Evolutionary conservation across 2,888 invertebrate genomes (phyloP), one percentile per base, ranked within the genome.

Genomic region (Linnaemya tessellans): DNA sequence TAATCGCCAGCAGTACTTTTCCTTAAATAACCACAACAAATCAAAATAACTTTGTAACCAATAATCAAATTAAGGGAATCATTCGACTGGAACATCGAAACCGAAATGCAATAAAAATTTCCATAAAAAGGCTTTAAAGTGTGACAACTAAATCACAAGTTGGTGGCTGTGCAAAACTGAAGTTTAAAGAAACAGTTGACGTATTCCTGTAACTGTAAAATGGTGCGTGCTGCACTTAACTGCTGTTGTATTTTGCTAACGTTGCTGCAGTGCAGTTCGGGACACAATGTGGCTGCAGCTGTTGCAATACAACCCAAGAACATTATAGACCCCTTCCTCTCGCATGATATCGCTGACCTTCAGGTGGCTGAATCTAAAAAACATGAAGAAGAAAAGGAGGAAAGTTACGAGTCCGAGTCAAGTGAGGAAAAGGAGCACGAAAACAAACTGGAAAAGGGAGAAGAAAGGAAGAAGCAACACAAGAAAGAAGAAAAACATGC

Each of bases 381-480:
- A 86, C 89, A 91, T 65, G 89, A 90, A 64, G 86, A 89, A n/a
- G 86, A 88, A 38, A 88, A 88, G 13, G 89, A 88, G 46, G 91
- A 92, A 84, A 90, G 90, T 46, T 91, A 89, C 77, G 92, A 93
- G 62, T 94, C 94, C 88, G 96, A 96, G 11, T 95, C 95, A 1
- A 95, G 95, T 0, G 94, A 94, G 86, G 95, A 95, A 87, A 94
- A 95, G 85, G 94, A 95, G 86, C 93, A 94, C 0, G 94, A 95
- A 85, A 95, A 96, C 87, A 94, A 95, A 88, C 92, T 94, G 80
- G 94, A 94, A 41, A 94, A 96, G 86, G 96, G 95, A 0, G 95
- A 95, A 85, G 95, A 96, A 89, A 95, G 95, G 0, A 95, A 95
- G 87, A 96, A 96, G 86, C 95, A 95, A 0, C 95, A 96, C 92